phyloP scores from a whole-genome alignment of 1,140 invertebrate genomes.

The Grapholita molesta region DNA sequence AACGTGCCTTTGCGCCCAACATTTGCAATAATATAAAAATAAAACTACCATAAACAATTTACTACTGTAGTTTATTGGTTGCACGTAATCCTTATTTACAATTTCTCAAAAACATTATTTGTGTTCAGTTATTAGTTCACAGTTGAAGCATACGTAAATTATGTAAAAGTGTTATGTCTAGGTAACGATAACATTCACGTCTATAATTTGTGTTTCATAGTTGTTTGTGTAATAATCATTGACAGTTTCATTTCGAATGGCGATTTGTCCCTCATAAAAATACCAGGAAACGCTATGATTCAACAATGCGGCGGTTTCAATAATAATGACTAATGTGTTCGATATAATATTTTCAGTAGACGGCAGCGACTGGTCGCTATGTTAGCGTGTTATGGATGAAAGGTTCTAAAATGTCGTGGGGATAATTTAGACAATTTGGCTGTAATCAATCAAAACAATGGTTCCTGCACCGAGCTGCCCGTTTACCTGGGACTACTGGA shows the following conservation, averaged over 20 bases:
- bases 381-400: conserved; percentile 49
- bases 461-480: conserved; percentile 81
- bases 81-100: conserved; percentile 77
- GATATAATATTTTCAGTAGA: conserved; percentile 60
- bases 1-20: conserved; percentile 14
- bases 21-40: conserved; percentile 21
- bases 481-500: conserved; percentile 83
- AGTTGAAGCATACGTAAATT: conserved; percentile 38
- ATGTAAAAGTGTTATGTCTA: conserved; percentile 49
- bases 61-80: conserved; percentile 59
- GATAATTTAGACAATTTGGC: conserved; percentile 53
- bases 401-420: conserved; percentile 62
- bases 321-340: conserved; percentile 53
- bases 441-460: conserved; percentile 77
- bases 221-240: conserved; percentile 68
- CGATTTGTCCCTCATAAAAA: conserved; percentile 70
- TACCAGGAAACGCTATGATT: conserved; percentile 79
- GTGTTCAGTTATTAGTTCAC: conserved; percentile 42
- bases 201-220: conserved; percentile 37
- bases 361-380: conserved; percentile 47
- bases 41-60: conserved; percentile 52
- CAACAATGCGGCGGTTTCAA: conserved; percentile 57
- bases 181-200: conserved; percentile 43
- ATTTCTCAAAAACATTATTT: conserved; percentile 57
- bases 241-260: conserved; percentile 72